Evolutionary conservation across 2,113 vertebrate genomes (phyloP).

Genomic region (Mandrillus leucophaeus): DNA sequence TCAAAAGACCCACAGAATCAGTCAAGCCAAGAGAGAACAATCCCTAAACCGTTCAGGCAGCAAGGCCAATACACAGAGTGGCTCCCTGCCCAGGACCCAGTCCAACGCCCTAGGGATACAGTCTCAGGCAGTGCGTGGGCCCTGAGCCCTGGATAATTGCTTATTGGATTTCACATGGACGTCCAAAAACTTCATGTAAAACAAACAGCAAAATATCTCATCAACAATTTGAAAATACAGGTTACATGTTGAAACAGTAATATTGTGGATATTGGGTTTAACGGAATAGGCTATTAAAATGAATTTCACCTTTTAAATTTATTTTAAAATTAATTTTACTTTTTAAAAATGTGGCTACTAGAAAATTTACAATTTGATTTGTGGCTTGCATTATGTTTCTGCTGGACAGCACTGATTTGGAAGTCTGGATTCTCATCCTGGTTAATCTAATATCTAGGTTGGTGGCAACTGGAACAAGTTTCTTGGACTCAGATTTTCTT

Average conservation of each 20-base stretch:
- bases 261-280: background rate
- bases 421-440: background rate
- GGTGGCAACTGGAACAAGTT: background rate
- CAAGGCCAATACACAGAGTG: background rate
- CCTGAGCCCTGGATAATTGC: background rate
- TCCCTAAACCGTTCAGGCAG: background rate
- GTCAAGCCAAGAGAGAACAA: background rate
- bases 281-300: background rate
- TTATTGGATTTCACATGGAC: background rate
- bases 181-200: background rate
- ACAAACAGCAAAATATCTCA: background rate
- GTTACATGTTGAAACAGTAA: background rate
- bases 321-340: background rate
- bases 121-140: background rate
- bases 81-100: rapidly evolving
- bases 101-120: rapidly evolving
- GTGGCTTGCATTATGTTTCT: background rate
- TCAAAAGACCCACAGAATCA: background rate
- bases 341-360: background rate
- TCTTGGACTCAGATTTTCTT: background rate
- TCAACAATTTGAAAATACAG: background rate
- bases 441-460: background rate
- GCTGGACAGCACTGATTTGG: too few species aligned
- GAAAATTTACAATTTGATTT: background rate
- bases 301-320: background rate